Evolutionary conservation across 2,888 invertebrate species (phyloP).

Genomic region (Cephus nigrinus): DNA sequence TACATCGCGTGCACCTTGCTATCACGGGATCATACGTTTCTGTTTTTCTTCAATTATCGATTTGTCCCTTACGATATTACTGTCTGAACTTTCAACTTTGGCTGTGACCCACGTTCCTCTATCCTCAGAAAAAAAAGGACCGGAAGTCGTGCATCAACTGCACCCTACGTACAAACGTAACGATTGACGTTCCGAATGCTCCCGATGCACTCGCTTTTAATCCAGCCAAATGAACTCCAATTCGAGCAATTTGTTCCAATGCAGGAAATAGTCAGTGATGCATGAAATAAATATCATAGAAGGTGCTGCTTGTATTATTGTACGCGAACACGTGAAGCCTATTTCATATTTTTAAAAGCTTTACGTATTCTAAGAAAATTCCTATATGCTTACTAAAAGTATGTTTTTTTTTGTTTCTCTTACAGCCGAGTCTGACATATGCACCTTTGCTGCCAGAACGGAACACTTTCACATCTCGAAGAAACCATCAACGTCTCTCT

Average conservation of each 20-base stretch:
- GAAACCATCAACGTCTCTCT: conserved; percentile 78
- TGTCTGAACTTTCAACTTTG: too few relatives aligned
- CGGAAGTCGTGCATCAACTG: conserved; percentile 18
- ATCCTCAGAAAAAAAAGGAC: conserved; percentile 2
- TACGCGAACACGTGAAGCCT: not conserved
- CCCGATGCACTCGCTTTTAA: conserved; percentile 9
- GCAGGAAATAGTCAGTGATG: conserved; percentile 34
- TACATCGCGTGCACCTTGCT: too few relatives aligned
- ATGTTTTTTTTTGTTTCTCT: conserved; percentile 56
- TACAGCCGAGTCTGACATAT: conserved; percentile 93
- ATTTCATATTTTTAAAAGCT: not conserved
- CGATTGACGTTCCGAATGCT: conserved; percentile 7
- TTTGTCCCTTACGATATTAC: too few relatives aligned
- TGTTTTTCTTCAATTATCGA: too few relatives aligned
- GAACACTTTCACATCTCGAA: conserved; percentile 80
- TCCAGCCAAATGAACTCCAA: conserved; percentile 12
- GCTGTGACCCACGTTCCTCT: not conserved
- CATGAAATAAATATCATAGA: conserved; percentile 10
- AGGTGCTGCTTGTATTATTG: not conserved
- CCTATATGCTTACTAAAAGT: not conserved
- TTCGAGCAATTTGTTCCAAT: conserved; percentile 7
- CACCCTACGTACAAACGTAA: conserved; percentile 8
- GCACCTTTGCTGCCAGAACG: conserved; percentile 84
- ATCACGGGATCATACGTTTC: too few relatives aligned
- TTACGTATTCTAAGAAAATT: not conserved